These are phyloP conservation scores for Leucopternis melanops DNA, from an alignment of 2,113 vertebrate species.

Conservation along the genomic window DNA sequence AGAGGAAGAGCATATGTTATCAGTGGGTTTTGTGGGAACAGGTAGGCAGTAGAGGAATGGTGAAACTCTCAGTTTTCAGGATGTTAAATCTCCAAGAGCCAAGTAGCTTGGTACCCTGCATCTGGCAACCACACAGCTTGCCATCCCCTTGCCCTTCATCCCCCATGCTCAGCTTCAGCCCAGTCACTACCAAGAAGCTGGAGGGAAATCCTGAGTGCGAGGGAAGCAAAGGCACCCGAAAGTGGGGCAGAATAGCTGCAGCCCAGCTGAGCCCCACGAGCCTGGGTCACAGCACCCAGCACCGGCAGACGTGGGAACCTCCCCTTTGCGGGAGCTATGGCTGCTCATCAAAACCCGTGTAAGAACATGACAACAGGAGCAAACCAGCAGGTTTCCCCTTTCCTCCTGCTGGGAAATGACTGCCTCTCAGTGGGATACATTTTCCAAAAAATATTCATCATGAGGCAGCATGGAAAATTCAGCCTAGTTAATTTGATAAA, in stretches of 20 bases:
- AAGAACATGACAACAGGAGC: neutral
- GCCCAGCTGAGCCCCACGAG: rapidly evolving
- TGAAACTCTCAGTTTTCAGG: neutral
- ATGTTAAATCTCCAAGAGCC: neutral
- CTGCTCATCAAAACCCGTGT: neutral
- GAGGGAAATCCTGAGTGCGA: neutral
- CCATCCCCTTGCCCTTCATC: neutral
- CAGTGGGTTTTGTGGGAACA: neutral
- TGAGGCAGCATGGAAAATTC: neutral
- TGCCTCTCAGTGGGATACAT: neutral
- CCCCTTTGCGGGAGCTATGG: neutral
- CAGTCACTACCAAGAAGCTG: neutral
- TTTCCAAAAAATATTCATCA: neutral
- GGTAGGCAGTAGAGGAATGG: neutral
- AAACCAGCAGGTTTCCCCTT: neutral
- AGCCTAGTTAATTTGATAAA: neutral
- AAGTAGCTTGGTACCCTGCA: neutral
- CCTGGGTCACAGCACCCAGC: neutral
- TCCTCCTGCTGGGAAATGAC: neutral
- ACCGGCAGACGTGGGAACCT: rapidly evolving
- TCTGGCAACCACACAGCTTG: neutral
- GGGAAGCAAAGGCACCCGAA: neutral
- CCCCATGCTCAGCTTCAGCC: neutral
- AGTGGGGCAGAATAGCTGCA: neutral
- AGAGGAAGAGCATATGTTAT: neutral